Percentiles rank a stretch among this genome's conserved stretches.
Conservation (phyloP, 2,797 vertebrate genomes). For the Apogon hyalosoma region DNA sequence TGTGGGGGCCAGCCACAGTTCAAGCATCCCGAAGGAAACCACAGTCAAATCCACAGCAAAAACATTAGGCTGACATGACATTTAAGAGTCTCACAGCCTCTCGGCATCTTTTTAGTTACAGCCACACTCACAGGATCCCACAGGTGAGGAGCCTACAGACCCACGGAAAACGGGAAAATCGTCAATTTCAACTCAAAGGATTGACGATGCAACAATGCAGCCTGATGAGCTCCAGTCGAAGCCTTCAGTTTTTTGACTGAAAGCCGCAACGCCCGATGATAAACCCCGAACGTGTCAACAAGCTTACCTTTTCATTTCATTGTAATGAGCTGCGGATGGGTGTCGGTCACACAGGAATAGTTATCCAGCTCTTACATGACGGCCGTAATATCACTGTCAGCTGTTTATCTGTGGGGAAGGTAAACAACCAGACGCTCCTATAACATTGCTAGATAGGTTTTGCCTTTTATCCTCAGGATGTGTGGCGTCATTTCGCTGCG, state of each 20-base stretch:
- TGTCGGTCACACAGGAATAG: constrained; percentile 71
- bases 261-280: constrained; percentile 68
- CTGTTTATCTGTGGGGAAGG: constrained; percentile 54
- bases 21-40: constrained; percentile 30
- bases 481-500: constrained; percentile 32
- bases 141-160: constrained; percentile 52
- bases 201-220: constrained; percentile 66
- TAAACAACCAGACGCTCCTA: constrained; percentile 70
- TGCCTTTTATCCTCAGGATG: constrained; percentile 31
- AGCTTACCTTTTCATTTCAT: constrained; percentile 71
- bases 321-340: constrained; percentile 60
- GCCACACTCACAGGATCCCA: constrained; percentile 22
- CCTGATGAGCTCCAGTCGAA: constrained; percentile 49
- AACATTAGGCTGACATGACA: constrained; percentile 51
- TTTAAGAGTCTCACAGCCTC: constrained; percentile 42
- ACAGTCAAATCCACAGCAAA: constrained; percentile 11
- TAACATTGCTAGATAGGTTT: constrained; percentile 29
- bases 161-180: constrained; percentile 16
- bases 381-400: constrained; percentile 59
- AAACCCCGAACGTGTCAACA: constrained; percentile 43
- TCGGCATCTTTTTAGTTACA: constrained; percentile 29
- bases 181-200: constrained; percentile 40
- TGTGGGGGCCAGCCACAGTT: constrained; percentile 29
- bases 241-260: constrained; percentile 40
- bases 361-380: constrained; percentile 79